phyloP scores from a whole-genome alignment of 1,140 invertebrate genomes.

The Varroa destructor region DNA sequence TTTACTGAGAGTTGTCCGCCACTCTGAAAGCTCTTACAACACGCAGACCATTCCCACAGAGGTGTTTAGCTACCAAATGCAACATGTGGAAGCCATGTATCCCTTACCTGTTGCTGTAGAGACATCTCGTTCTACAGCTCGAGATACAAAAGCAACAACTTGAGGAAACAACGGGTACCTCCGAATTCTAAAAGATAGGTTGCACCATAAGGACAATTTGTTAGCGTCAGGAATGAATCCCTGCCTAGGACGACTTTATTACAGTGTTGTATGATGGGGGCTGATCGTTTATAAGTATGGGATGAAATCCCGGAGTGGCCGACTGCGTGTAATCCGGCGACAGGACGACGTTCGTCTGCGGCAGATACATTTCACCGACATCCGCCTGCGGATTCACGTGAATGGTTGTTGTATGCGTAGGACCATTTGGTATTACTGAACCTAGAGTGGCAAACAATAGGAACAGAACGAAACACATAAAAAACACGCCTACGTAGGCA shows the following conservation, averaged over 20 bases:
- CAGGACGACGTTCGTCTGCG: not conserved
- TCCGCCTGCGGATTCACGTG: not conserved
- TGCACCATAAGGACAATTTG: too few relatives aligned
- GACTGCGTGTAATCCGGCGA: conserved; percentile 5
- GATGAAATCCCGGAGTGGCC: conserved; percentile 1
- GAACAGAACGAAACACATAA: not conserved
- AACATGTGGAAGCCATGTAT: too few relatives aligned
- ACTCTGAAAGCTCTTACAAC: too few relatives aligned
- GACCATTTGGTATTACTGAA: not conserved
- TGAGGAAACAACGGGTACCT: too few relatives aligned
- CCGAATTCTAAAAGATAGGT: too few relatives aligned
- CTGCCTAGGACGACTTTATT: not conserved
- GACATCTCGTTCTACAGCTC: too few relatives aligned
- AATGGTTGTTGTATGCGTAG: not conserved
- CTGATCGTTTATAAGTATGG: not conserved
- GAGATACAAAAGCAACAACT: too few relatives aligned
- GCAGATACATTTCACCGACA: not conserved
- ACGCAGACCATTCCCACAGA: too few relatives aligned
- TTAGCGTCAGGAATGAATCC: too few relatives aligned
- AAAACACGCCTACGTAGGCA: not conserved
- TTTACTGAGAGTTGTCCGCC: too few relatives aligned
- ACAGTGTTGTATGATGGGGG: conserved; percentile 15
- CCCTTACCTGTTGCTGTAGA: too few relatives aligned
- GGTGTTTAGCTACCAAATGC: too few relatives aligned
- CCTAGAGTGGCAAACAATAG: not conserved